These are phyloP conservation scores for Phaethornis superciliosus DNA, from an alignment of 2,113 vertebrate species.

Conservation along the genomic window DNA sequence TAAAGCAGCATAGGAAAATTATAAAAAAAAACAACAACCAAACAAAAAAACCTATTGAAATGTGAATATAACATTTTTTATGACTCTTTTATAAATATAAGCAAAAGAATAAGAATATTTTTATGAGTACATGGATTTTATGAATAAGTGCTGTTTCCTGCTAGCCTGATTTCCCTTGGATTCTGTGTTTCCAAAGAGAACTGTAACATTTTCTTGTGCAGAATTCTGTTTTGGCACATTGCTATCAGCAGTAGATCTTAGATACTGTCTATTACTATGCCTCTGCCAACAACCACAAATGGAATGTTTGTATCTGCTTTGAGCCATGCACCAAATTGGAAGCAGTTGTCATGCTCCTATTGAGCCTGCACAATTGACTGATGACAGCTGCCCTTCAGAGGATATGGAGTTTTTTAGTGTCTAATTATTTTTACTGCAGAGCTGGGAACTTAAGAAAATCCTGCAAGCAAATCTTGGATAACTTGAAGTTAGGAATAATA, in stretches of 20 bases:
- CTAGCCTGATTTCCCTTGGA: not conserved
- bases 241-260: conserved; percentile 25
- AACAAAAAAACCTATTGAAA: not conserved
- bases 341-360: not conserved
- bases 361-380: conserved; percentile 28
- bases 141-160: not conserved
- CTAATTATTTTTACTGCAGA: conserved; percentile 49
- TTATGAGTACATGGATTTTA: not conserved
- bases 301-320: conserved; percentile 40
- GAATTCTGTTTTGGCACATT: conserved; percentile 15
- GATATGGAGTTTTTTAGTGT: not conserved
- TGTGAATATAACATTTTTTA: not conserved
- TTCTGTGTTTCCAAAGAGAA: not conserved
- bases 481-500: not conserved
- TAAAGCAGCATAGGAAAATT: not conserved
- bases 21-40: too few relatives aligned
- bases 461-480: not conserved
- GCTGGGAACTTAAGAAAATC: conserved; percentile 25
- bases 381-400: conserved; percentile 20
- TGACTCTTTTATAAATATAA: not conserved
- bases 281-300: not conserved
- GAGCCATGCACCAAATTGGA: conserved; percentile 13
- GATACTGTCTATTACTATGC: conserved; percentile 19
- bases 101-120: not conserved
- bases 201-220: not conserved